Evolutionary conservation across 2,113 vertebrate species (phyloP), one percentile per base, ranked within the genome.

Genomic region (Oceanites oceanicus): DNA sequence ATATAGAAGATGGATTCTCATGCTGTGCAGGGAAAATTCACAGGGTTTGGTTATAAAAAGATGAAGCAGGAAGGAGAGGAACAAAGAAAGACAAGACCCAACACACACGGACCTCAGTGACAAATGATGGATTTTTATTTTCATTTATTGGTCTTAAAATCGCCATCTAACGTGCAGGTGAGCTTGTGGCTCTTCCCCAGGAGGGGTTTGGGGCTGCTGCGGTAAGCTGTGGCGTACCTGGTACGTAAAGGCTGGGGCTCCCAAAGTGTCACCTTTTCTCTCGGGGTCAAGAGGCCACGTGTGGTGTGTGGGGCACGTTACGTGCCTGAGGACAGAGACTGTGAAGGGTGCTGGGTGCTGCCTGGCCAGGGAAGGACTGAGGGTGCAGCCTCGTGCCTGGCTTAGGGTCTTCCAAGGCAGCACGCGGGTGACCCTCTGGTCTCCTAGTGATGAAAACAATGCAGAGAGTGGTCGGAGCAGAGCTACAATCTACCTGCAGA

Each of bases 101-200:
- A 38, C 14, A 56, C 20, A 30, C 20, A 17, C 2, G 1, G 44
- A 30, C 9, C 27, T 85, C 15, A 6, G 10, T 49, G 44, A 63
- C 26, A 81, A 74, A 34, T 29, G 26, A 44, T 8, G 2, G 0
- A 30, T 42, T 81, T 8, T 78, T 84, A 15, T 72, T 94, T 75
- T 75, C 49, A 30, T 70, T 83, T 80, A 34, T 25, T 40, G 8
- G 12, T 52, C 18, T 79, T 75, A 61, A 92, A 92, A 49, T 67
- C 0, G 0, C 66, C 44, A 16, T 20, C 11, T 32, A 42, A 15
- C 1, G 2, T 66, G 15, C 30, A 83, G 49, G 11, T 3, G 26
- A 50, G 5, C 20, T 22, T 66, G 17, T 66, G 76, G 38, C 55
- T 90, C 91, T 83, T 65, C 27, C 34, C 18, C 11, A 58, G 25